Conservation (phyloP, 1,140 invertebrate genomes). For the Drosophila nannoptera region DNA sequence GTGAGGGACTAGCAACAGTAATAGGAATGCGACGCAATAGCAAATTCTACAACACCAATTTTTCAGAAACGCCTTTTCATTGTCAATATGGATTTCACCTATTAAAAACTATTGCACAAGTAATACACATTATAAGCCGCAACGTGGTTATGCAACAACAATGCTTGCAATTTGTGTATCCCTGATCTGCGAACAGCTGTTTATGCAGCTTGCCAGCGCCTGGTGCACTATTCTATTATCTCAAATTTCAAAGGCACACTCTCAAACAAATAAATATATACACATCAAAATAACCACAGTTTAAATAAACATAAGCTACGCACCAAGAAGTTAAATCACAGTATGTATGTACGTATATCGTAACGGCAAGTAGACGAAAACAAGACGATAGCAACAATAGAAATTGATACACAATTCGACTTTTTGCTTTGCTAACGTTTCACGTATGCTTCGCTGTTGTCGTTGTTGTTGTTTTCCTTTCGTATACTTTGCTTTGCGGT, state of each 20-base stretch:
- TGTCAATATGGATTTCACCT: too few relatives aligned
- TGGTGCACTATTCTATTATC: conserved; percentile 27
- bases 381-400: conserved; percentile 38
- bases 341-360: conserved; percentile 25
- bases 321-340: conserved; percentile 45
- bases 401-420: conserved; percentile 46
- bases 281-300: not conserved
- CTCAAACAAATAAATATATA: not conserved
- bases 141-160: conserved; percentile 40
- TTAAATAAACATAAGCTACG: conserved; percentile 33
- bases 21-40: conserved; percentile 42
- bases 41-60: not conserved
- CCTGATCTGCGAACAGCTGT: conserved; percentile 45
- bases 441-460: conserved; percentile 35
- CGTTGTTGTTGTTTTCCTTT: conserved; percentile 62
- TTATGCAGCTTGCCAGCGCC: conserved; percentile 29
- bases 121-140: not conserved
- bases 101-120: not conserved
- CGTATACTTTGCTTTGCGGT: conserved; percentile 61
- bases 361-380: conserved; percentile 29
- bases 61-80: too few relatives aligned
- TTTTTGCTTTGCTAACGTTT: conserved; percentile 50
- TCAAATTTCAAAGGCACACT: conserved; percentile 42
- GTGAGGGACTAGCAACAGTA: conserved; percentile 1
- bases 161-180: conserved; percentile 35